phyloP scores from a whole-genome alignment of 1,140 invertebrate genomes.

The Himalopsyche phryganea region DNA sequence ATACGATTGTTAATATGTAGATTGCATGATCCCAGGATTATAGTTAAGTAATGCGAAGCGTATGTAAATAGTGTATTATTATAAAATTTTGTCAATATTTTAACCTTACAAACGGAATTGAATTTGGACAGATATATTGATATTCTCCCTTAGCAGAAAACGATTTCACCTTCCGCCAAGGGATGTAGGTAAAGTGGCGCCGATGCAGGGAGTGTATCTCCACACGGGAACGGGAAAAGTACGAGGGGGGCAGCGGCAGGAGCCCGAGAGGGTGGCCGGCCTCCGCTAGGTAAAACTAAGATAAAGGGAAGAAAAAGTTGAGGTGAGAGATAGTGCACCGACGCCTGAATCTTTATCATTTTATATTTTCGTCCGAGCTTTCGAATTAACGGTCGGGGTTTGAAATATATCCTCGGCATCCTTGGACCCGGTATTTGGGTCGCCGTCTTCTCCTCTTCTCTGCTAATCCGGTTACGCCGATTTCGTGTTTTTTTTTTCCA shows the following conservation, averaged over 20 bases:
- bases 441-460: background rate
- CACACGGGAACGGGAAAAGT: too few relatives aligned
- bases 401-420: slow-evolving; percentile 10
- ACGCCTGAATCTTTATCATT: slow-evolving; percentile 29
- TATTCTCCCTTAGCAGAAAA: slow-evolving; percentile 17
- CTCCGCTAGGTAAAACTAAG: slow-evolving; percentile 22
- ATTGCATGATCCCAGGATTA: too few relatives aligned
- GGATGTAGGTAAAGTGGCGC: slow-evolving; percentile 32
- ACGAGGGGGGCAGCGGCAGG: slow-evolving; percentile 1
- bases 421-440: slow-evolving; percentile 24
- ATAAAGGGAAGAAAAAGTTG: slow-evolving; percentile 32
- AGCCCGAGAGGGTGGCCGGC: background rate
- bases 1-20: too few relatives aligned
- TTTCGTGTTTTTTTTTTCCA: too few relatives aligned
- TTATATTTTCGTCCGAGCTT: slow-evolving; percentile 25
- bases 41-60: too few relatives aligned
- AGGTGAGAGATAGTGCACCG: slow-evolving; percentile 35
- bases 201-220: slow-evolving; percentile 1
- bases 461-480: too few relatives aligned
- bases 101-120: too few relatives aligned
- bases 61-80: too few relatives aligned
- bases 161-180: slow-evolving; percentile 26
- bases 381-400: slow-evolving; percentile 28
- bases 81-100: too few relatives aligned
- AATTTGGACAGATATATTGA: too few relatives aligned